phyloP scores from a whole-genome alignment of 2,113 vertebrate genomes.

The Antechinus flavipes region DNA sequence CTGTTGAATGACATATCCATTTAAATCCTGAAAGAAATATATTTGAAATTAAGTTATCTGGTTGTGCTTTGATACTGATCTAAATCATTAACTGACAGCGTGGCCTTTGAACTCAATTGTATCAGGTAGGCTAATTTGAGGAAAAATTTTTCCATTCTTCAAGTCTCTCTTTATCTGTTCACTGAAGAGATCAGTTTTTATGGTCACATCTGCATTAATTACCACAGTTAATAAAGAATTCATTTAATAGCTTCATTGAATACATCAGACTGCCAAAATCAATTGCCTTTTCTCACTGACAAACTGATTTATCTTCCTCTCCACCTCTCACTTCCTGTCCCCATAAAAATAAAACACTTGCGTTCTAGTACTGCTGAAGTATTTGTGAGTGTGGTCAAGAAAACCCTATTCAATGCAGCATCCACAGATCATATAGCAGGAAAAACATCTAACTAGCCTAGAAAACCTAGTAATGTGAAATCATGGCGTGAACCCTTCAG shows the following conservation, averaged over 20 bases:
- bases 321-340: not conserved
- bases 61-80: not conserved
- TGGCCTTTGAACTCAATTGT: not conserved
- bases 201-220: not conserved
- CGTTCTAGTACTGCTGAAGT: not conserved
- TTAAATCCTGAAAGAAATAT: not conserved
- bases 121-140: not conserved
- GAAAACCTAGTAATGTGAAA: constrained; percentile 27
- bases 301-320: not conserved
- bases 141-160: not conserved
- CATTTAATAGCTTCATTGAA: not conserved
- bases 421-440: not conserved
- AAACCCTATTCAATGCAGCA: not conserved
- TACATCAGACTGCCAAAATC: not conserved
- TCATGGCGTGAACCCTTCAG: not conserved
- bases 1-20: not conserved
- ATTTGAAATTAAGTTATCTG: not conserved
- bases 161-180: not conserved
- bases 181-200: not conserved
- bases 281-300: constrained; percentile 12
- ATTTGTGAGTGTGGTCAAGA: not conserved
- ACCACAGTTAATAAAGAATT: not conserved
- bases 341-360: not conserved
- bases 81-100: not conserved
- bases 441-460: not conserved